Base-by-base conservation (phyloP, 2,797 vertebrate species). In the Xyrichtys novacula region DNA sequence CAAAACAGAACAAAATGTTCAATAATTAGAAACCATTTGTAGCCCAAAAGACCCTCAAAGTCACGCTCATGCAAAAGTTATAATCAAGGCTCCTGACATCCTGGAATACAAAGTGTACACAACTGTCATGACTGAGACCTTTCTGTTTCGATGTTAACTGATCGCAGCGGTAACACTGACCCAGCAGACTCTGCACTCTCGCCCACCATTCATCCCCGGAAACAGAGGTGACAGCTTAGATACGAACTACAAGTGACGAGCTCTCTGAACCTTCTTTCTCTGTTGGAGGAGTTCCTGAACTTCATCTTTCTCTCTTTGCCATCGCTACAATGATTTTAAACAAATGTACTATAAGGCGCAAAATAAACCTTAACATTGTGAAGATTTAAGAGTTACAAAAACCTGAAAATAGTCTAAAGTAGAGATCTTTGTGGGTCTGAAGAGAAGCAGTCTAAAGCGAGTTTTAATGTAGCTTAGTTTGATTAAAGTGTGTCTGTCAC, bases 111-210 rank as follows among this genome's bases (percentile, higher is more conserved):
- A 1, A 15, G 20, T 46, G 43, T 46, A 14, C 22, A 15, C 5
- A 14, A 25, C 23, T 10, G 34, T 23, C 23, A 50, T 42, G 65
- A 8, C 32, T 39, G 48, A 70, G 43, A 71, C 59, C 61, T 46
- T 46, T 67, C 46, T 56, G 81, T 85, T 82, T 75, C 81, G 75
- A 82, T 80, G 72, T 76, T 25, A 73, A 86, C 78, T 56, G 50
- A 62, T 76, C 46, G 3, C 56, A 75, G 47, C 22, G 65, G 46
- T 44, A 49, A 28, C 53, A 55, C 54, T 71, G 65, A 79, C 55
- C 77, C 58, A 20, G 78, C 50, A 56, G 60, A 52, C 36, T 42
- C 47, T 61, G 64, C 73, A 59, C 48, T 36, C 29, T 61, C 15
- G 28, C 25, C 71, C 34, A n/a, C 50, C 49, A 12, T 47, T 78